Percentiles rank a stretch among this genome's conserved stretches.
Conservation (phyloP, 2,888 invertebrate genomes). For the Chrysopilus asiliformis region DNA sequence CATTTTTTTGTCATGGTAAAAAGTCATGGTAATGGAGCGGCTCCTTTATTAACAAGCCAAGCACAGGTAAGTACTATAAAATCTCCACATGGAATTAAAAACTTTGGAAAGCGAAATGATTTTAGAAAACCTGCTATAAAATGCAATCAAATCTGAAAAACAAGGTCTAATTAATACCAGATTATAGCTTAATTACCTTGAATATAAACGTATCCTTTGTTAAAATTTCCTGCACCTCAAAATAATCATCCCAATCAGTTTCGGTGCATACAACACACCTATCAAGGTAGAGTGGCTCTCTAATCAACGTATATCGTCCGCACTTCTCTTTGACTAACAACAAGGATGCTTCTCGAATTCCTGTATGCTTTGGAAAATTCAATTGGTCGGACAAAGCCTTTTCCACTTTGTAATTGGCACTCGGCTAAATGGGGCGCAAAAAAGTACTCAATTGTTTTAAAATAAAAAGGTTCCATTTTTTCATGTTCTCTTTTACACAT, state of each 20-base stretch:
- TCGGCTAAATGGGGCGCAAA: conserved; percentile 49
- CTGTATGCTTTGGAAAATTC: conserved; percentile 57
- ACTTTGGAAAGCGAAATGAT: too few species aligned
- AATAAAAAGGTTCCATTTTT: too few species aligned
- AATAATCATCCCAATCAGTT: conserved; percentile 83
- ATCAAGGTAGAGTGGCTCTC: conserved; percentile 84
- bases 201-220: conserved; percentile 89
- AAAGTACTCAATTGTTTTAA: too few species aligned
- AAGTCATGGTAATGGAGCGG: too few species aligned
- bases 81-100: too few species aligned
- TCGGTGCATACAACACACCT: conserved; percentile 80
- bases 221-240: conserved; percentile 86
- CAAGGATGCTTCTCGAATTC: conserved; percentile 75
- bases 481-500: too few species aligned
- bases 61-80: too few species aligned
- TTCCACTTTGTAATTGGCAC: conserved; percentile 51
- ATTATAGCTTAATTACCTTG: conserved; percentile 72
- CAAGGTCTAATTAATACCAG: too few species aligned
- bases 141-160: too few species aligned
- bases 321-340: conserved; percentile 81
- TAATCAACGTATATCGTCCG: conserved; percentile 68
- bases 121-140: too few species aligned
- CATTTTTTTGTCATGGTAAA: too few species aligned
- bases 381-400: conserved; percentile 48
- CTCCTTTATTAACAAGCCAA: too few species aligned